Conservation (phyloP, 2,113 vertebrate genomes). For the Vireo altiloquus region DNA sequence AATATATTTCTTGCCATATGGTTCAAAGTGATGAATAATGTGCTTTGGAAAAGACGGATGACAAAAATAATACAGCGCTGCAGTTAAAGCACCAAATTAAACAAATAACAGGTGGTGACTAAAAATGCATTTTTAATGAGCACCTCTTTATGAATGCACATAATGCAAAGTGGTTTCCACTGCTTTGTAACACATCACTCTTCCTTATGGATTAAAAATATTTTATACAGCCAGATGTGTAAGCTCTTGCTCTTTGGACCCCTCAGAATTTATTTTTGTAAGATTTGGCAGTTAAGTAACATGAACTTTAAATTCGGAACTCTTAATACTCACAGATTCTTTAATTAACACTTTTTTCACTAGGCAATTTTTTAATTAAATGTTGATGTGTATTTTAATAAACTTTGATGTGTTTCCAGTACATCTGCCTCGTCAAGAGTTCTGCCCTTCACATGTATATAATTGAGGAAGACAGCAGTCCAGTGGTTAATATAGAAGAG, state of each 20-base stretch:
- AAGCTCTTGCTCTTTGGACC: not conserved
- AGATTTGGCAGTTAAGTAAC: not conserved
- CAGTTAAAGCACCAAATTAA: not conserved
- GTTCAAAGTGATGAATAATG: slow-evolving; percentile 43
- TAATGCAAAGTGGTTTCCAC: slow-evolving; percentile 12
- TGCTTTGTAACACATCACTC: not conserved
- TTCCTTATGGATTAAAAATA: not conserved
- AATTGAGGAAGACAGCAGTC: not conserved
- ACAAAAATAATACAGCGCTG: not conserved
- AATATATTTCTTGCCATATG: slow-evolving; percentile 22
- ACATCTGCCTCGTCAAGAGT: not conserved
- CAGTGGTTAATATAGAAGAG: not conserved
- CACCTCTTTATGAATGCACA: not conserved
- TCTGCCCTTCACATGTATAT: not conserved
- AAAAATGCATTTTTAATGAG: slow-evolving; percentile 48
- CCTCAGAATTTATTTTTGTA: not conserved
- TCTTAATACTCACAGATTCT: not conserved
- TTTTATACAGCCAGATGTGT: not conserved
- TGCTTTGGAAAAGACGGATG: not conserved
- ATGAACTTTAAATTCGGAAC: not conserved
- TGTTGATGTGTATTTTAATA: not conserved
- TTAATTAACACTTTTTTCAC: not conserved
- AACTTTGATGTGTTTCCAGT: slow-evolving; percentile 13
- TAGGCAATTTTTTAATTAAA: not conserved
- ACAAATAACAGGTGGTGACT: slow-evolving; percentile 49